Evolutionary conservation across 1,140 invertebrate genomes (phyloP).

Genomic region (Phthorimaea operculella): DNA sequence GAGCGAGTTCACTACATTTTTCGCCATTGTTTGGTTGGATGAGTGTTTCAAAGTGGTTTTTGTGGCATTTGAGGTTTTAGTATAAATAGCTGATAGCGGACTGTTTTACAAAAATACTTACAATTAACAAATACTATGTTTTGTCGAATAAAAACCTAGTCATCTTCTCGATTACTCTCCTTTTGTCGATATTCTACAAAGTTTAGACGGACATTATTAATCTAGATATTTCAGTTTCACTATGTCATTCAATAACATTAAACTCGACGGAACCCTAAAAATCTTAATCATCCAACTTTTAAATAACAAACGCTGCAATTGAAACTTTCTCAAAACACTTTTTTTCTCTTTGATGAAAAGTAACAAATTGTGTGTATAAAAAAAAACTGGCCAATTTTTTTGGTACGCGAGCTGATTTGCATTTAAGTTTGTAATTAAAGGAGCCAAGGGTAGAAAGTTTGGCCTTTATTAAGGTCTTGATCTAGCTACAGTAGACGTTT

Average conservation of each 20-base stretch:
- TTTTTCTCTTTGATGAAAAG: constrained; percentile 38
- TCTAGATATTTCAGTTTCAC: too few species aligned
- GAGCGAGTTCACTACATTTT: constrained; percentile 7
- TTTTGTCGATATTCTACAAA: too few species aligned
- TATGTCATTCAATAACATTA: too few species aligned
- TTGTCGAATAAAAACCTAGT: too few species aligned
- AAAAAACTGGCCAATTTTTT: constrained; percentile 25
- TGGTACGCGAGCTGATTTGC: constrained; percentile 38
- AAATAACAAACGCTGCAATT: constrained; percentile 34
- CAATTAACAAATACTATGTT: too few species aligned
- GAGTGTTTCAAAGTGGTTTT: too few species aligned
- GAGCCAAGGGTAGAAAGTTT: constrained; percentile 14
- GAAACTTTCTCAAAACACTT: constrained; percentile 31
- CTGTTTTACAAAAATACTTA: too few species aligned
- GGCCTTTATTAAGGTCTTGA: not conserved
- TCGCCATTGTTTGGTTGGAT: constrained; percentile 17
- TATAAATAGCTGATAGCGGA: too few species aligned
- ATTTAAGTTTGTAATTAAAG: constrained; percentile 46
- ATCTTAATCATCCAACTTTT: constrained; percentile 44
- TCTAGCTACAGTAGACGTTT: not conserved
- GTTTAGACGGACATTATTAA: too few species aligned
- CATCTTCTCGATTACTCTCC: too few species aligned
- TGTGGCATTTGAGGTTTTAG: too few species aligned
- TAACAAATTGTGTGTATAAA: constrained; percentile 44
- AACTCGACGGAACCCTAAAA: constrained; percentile 19